These are phyloP conservation scores for Digitonthophagus gazella DNA, from an alignment of 2,888 invertebrate species.

Conservation along the genomic window DNA sequence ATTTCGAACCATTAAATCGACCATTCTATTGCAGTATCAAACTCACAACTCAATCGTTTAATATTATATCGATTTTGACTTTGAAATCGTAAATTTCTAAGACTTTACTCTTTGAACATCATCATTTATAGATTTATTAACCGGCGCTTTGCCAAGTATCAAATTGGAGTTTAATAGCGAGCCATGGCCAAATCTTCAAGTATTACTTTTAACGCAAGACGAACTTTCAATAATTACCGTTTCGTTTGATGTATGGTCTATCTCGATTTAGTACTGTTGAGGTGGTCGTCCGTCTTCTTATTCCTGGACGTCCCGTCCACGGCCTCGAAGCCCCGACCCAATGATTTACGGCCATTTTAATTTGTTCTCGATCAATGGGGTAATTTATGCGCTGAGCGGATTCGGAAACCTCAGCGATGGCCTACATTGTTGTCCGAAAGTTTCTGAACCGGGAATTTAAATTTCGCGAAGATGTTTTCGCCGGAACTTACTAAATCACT, in stretches of 20 bases:
- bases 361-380: conserved; percentile 37
- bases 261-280: conserved; percentile 29
- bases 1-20: too few relatives aligned
- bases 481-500: conserved; percentile 2
- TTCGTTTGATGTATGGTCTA: conserved; percentile 35
- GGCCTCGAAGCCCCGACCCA: conserved; percentile 4
- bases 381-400: conserved; percentile 32
- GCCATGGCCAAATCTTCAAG: conserved; percentile 9
- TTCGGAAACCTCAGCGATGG: conserved; percentile 1
- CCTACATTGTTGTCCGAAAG: conserved; percentile 13
- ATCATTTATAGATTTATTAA: conserved; percentile 37
- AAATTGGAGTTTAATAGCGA: conserved; percentile 36
- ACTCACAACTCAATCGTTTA: too few relatives aligned
- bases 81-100: not conserved
- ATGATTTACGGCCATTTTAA: conserved; percentile 37
- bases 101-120: conserved; percentile 19
- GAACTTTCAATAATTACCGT: conserved; percentile 38
- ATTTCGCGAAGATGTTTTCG: conserved; percentile 9
- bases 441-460: conserved; percentile 8
- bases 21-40: too few relatives aligned
- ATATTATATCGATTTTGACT: too few relatives aligned
- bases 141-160: conserved; percentile 30
- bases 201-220: conserved; percentile 29
- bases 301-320: conserved; percentile 7
- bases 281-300: conserved; percentile 6